Evolutionary conservation across 2,888 invertebrate species (phyloP).

Genomic region (Himalopsyche japonica): DNA sequence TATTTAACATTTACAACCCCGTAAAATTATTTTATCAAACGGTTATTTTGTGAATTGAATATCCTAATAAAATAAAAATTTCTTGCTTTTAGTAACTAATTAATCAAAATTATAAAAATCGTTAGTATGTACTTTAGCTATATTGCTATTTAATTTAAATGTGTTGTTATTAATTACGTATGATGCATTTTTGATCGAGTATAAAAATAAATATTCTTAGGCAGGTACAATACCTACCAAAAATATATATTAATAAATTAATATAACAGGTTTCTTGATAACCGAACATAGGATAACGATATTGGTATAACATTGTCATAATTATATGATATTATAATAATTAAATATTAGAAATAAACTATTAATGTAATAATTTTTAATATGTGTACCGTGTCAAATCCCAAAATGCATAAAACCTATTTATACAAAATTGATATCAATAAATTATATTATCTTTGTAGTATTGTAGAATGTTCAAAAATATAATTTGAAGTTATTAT

Average conservation of each 20-base stretch:
- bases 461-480: background rate
- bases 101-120: no score
- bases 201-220: background rate
- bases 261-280: constrained; percentile 20
- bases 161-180: no score
- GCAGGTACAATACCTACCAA: background rate
- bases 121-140: no score
- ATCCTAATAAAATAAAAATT: no score
- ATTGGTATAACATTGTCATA: background rate
- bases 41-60: no score
- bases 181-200: background rate
- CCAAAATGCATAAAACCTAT: constrained; percentile 19
- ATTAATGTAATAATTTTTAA: no score
- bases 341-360: background rate
- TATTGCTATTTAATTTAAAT: no score
- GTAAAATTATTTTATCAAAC: no score
- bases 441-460: background rate
- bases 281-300: constrained; percentile 8
- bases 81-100: no score
- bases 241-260: background rate
- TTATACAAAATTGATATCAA: background rate
- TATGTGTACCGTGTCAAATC: constrained; percentile 29
- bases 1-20: no score
- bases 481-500: background rate
- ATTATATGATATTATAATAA: background rate